Conservation (phyloP, 2,113 vertebrate genomes). For the Pantherophis guttatus region DNA sequence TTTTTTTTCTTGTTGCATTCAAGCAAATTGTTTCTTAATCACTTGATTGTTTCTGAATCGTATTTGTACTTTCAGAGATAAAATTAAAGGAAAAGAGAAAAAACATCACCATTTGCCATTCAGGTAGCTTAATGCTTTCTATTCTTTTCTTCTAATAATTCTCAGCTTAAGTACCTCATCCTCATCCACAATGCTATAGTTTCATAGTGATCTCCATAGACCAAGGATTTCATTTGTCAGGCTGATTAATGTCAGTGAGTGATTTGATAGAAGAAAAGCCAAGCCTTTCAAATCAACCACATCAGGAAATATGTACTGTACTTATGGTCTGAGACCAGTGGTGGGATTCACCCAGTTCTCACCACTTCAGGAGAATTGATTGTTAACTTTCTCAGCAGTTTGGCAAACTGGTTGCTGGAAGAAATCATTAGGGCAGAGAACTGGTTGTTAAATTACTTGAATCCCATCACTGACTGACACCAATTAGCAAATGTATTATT, state of each 20-base stretch:
- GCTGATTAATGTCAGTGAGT: background rate
- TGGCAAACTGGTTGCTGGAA: too few relatives aligned
- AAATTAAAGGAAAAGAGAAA: constrained; percentile 60
- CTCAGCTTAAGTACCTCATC: background rate
- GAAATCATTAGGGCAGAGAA: too few relatives aligned
- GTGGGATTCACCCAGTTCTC: too few relatives aligned
- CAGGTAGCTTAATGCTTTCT: constrained; percentile 33
- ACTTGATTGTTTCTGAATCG: background rate
- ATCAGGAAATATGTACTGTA: background rate
- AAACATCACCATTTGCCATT: constrained; percentile 42
- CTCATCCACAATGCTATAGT: fast-evolving
- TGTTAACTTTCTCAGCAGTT: too few relatives aligned
- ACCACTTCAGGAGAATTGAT: too few relatives aligned
- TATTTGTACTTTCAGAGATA: constrained; percentile 61
- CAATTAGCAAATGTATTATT: too few relatives aligned
- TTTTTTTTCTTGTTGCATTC: background rate
- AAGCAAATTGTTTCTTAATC: background rate
- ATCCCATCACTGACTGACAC: background rate
- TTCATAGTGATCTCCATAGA: background rate
- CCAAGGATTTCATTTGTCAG: background rate
- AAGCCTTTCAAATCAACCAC: background rate
- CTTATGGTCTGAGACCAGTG: background rate
- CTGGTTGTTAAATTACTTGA: too few relatives aligned
- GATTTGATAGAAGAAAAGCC: background rate
- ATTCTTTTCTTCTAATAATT: fast-evolving